phyloP scores from a whole-genome alignment of 35 echinoderm and acorn worm genomes.

The Eucidaris tribuloides region DNA sequence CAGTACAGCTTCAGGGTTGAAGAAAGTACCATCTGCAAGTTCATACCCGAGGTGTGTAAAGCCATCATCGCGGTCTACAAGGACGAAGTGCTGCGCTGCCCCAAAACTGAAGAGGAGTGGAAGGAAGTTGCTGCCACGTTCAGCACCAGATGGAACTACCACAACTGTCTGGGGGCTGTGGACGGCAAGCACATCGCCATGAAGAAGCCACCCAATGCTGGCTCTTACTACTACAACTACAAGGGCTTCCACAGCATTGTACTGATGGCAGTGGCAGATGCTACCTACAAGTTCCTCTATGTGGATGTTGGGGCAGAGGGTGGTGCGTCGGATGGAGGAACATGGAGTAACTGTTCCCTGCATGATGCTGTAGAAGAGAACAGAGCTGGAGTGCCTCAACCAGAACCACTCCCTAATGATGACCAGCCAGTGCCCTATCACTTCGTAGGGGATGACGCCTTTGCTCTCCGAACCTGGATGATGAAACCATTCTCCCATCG shows the following conservation, averaged over 20 bases:
- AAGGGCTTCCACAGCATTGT: constrained; percentile 51
- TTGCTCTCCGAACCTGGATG: constrained; percentile 22
- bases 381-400: constrained; percentile 9
- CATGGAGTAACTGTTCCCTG: constrained; percentile 17
- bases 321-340: constrained; percentile 42
- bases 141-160: constrained; percentile 39
- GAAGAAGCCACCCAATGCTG: constrained; percentile 33
- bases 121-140: constrained; percentile 23
- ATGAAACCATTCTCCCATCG: constrained; percentile 53
- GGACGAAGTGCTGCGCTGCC: neutral
- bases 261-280: constrained; percentile 49
- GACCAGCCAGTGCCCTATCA: constrained; percentile 31
- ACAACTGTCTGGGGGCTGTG: constrained; percentile 22
- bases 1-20: constrained; percentile 34
- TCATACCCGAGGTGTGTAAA: constrained; percentile 25
- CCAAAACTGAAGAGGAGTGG: constrained; percentile 20
- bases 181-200: constrained; percentile 44
- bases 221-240: constrained; percentile 51
- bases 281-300: constrained; percentile 48
- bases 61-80: constrained; percentile 36
- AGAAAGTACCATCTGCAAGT: constrained; percentile 41
- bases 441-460: constrained; percentile 39
- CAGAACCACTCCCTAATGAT: constrained; percentile 19
- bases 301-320: constrained; percentile 24
- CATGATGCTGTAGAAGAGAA: constrained; percentile 12